Evolutionary conservation across 2,113 vertebrate species (phyloP), one percentile per base, ranked within the genome.

Genomic region (Phalacrocorax carbo): DNA sequence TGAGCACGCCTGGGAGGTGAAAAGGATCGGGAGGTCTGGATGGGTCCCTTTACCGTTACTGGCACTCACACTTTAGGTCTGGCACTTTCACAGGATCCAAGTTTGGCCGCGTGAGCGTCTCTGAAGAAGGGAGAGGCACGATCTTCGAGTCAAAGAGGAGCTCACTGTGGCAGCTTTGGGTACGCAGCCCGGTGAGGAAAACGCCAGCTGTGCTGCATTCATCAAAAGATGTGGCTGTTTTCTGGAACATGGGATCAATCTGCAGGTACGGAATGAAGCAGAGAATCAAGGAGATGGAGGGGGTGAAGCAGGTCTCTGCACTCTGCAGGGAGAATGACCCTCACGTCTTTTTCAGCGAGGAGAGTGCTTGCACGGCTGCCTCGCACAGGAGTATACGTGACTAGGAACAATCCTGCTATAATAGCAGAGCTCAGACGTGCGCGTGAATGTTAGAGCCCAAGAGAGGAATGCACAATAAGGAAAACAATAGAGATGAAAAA

Each of bases 191-290:
- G 0, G 97, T 97, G 54, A 99, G 98, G 96, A 99, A 99, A 23
- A 99, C 98, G 0, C 99, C 99, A 0, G 98, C 97, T 0, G 98
- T 98, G 96, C 98, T 99, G 97, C 99, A 99, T 85, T 99, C 99
- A 26, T 99, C 99, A 3, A 99, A 99, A 0, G 99, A 99, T 5
- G 98, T 98, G 0, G 98, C 98, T 4, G 98, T 98, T n/a, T 98
- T 98, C 97, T 99, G 99, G 97, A 99, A 99, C 98, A 99, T 98
- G 93, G 99, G 99, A 44, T 98, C 96, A 7, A 95, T 68, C 97
- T 98, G 57, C 30, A 65, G 99, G 99, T 7, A 46, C 0, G 18
- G 36, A 68, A 55, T 0, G 19, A 76, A 71, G 77, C 6, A 9
- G 15, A 49, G 38, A 82, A 70, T 68, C 38, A 78, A 78, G 77